Evolutionary conservation across 1,140 invertebrate species (phyloP).

Genomic region (Ooceraea biroi): DNA sequence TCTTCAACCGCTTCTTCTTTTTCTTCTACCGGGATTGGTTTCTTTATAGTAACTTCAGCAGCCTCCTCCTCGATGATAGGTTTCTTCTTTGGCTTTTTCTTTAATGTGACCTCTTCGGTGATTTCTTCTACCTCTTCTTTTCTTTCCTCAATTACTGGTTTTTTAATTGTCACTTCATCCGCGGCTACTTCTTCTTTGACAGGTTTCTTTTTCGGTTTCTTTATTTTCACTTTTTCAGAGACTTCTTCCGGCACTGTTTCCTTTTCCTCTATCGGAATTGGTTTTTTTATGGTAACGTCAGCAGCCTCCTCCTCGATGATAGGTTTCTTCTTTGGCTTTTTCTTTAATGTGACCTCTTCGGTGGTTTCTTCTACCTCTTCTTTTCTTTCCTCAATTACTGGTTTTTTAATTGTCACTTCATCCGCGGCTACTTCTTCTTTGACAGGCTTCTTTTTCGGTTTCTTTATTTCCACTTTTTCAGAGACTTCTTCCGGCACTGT

Average conservation of each 20-base stretch:
- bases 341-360: too few relatives aligned
- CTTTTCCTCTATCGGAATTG: constrained; percentile 66
- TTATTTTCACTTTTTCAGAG: constrained; percentile 77
- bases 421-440: too few relatives aligned
- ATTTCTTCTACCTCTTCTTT: constrained; percentile 72
- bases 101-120: constrained; percentile 71
- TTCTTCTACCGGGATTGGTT: constrained; percentile 73
- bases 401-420: too few relatives aligned
- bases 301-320: constrained; percentile 65
- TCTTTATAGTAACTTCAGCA: constrained; percentile 81
- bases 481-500: constrained; percentile 71
- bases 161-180: constrained; percentile 80
- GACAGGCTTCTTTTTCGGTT: constrained; percentile 79
- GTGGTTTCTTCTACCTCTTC: too few relatives aligned
- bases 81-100: constrained; percentile 84
- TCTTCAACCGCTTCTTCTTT: constrained; percentile 74
- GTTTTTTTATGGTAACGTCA: constrained; percentile 71
- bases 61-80: constrained; percentile 78
- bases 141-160: constrained; percentile 70
- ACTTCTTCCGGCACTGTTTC: constrained; percentile 73
- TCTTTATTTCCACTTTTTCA: constrained; percentile 79
- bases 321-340: constrained; percentile 62
- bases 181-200: constrained; percentile 66
- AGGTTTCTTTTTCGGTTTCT: constrained; percentile 77
- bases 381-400: too few relatives aligned